These are phyloP conservation scores for Lepus oiostolus DNA, from an alignment of 2,797 vertebrate genomes.

Conservation along the genomic window DNA sequence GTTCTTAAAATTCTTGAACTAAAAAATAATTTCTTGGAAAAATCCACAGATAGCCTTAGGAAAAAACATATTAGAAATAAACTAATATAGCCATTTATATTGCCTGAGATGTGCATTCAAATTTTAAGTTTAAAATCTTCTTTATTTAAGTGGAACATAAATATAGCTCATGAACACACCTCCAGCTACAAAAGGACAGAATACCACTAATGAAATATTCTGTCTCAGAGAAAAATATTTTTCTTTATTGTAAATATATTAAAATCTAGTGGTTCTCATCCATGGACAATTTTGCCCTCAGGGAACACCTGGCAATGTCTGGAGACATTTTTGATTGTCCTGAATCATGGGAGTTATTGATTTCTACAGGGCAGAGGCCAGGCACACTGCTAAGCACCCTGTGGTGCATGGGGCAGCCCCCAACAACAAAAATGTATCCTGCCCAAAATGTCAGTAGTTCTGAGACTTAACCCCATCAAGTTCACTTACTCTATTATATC, in stretches of 20 bases:
- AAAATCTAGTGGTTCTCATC: slow-evolving; percentile 4
- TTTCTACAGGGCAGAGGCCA: background rate
- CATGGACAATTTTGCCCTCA: background rate
- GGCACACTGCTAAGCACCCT: background rate
- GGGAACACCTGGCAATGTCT: background rate
- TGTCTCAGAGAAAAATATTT: background rate
- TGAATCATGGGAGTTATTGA: background rate
- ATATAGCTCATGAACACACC: background rate
- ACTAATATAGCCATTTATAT: background rate
- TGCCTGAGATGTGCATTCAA: slow-evolving; percentile 5
- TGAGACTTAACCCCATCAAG: background rate
- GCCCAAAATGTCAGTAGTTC: background rate
- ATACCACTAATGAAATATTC: background rate
- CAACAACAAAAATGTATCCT: background rate
- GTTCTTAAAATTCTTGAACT: slow-evolving; percentile 30
- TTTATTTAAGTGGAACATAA: slow-evolving; percentile 25
- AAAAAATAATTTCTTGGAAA: background rate
- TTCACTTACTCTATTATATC: background rate
- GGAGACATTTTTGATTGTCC: background rate
- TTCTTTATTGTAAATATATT: slow-evolving; percentile 30
- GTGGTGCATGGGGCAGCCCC: background rate
- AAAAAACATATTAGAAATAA: slow-evolving; percentile 29
- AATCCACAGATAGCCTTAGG: slow-evolving; percentile 9
- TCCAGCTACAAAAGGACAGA: background rate
- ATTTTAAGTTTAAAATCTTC: slow-evolving; percentile 10